phyloP scores from a whole-genome alignment of 2,113 vertebrate genomes.

The Phocoena sinus region DNA sequence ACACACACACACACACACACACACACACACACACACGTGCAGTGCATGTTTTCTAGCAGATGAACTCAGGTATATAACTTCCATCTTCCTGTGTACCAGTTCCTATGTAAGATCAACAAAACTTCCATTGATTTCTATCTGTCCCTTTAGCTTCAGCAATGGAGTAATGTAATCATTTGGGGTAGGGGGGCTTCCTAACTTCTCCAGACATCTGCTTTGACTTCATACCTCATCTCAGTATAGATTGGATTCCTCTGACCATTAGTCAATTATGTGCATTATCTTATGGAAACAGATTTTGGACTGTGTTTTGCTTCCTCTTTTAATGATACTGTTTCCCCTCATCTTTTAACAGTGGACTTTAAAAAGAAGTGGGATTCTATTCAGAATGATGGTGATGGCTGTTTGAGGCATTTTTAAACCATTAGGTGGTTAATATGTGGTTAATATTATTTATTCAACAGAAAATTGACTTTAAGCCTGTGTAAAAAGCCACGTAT shows the following conservation, averaged over 20 bases:
- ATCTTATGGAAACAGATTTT: conserved; percentile 45
- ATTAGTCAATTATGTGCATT: conserved; percentile 39
- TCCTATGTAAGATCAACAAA: conserved; percentile 21
- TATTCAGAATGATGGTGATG: conserved; percentile 39
- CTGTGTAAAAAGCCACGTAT: neutral
- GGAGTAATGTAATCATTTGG: neutral
- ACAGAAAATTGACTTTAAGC: conserved; percentile 46
- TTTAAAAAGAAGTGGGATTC: conserved; percentile 62
- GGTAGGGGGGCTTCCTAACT: neutral
- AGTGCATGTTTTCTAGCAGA: neutral
- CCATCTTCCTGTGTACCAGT: neutral
- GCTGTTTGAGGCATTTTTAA: conserved; percentile 54
- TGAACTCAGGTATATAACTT: neutral
- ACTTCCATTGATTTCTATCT: conserved; percentile 11
- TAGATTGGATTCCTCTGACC: conserved; percentile 18
- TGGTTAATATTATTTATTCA: conserved; percentile 58
- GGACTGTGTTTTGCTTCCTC: conserved; percentile 40
- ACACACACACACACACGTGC: no score
- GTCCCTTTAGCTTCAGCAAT: neutral
- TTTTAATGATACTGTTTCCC: conserved; percentile 56
- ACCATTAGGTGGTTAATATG: conserved; percentile 47
- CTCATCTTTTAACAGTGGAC: conserved; percentile 49
- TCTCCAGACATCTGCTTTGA: neutral
- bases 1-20: fast-evolving
- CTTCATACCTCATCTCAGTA: neutral